A percentile compares a stretch with the other conserved stretches of the same genome.
phyloP scores from a whole-genome alignment of 2,888 invertebrate species.

The Carpatolechia fugitivella region DNA sequence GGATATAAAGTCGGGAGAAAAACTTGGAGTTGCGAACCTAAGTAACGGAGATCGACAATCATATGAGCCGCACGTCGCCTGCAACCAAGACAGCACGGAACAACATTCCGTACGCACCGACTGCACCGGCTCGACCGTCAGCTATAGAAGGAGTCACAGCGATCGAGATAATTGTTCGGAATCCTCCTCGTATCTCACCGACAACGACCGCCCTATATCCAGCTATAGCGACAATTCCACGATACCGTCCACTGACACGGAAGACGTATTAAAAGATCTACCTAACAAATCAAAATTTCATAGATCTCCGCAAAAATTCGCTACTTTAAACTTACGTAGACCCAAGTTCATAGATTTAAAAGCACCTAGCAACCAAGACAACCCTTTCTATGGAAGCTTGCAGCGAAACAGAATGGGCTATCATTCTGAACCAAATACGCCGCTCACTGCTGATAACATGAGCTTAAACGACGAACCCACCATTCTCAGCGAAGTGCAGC shows the following conservation, averaged over 20 bases:
- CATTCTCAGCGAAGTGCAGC: conserved; percentile 63
- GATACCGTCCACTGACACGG: conserved; percentile 72
- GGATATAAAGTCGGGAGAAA: conserved; percentile 52
- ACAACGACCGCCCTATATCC: conserved; percentile 73
- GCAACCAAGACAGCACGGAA: conserved; percentile 63
- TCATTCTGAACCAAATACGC: conserved; percentile 74
- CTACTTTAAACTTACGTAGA: conserved; percentile 67
- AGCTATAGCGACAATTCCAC: conserved; percentile 75
- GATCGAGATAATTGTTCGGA: conserved; percentile 77
- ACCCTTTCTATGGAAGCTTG: conserved; percentile 60
- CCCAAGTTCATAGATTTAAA: conserved; percentile 73
- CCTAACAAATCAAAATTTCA: conserved; percentile 72
- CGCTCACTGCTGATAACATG: conserved; percentile 53
- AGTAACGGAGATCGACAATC: conserved; percentile 65
- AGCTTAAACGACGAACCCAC: conserved; percentile 54
- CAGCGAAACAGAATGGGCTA: conserved; percentile 69
- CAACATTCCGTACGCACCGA: conserved; percentile 71
- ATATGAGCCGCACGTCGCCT: conserved; percentile 57
- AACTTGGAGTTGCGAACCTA: conserved; percentile 52
- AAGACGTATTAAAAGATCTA: conserved; percentile 71
- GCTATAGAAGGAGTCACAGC: conserved; percentile 70
- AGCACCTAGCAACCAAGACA: conserved; percentile 49
- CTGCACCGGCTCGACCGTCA: conserved; percentile 62
- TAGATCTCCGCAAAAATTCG: conserved; percentile 73
- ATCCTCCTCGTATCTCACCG: conserved; percentile 72